Conservation (phyloP, 2,797 vertebrate genomes). For the Lagorchestes hirsutus region DNA sequence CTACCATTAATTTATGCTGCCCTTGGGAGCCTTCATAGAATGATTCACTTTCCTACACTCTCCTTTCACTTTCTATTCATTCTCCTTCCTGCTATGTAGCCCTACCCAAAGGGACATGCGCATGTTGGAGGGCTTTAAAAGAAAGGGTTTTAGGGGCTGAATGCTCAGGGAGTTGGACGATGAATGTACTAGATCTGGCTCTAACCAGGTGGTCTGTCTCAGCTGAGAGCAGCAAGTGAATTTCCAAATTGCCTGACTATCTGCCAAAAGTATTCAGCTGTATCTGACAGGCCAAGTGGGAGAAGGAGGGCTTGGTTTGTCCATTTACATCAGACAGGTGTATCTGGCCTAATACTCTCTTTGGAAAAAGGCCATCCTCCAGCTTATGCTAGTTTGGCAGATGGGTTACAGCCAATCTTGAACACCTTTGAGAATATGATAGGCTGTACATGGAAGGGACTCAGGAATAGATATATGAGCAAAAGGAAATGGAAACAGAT, state of each 20-base stretch:
- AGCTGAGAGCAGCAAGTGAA: constrained; percentile 33
- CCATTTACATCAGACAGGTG: constrained; percentile 7
- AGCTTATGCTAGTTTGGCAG: constrained; percentile 3
- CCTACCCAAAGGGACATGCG: neutral
- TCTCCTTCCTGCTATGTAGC: neutral
- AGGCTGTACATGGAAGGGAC: neutral
- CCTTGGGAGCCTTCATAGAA: neutral
- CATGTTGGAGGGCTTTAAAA: neutral
- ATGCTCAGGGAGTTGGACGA: constrained; percentile 29
- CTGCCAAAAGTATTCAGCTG: constrained; percentile 11
- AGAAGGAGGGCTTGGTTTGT: neutral
- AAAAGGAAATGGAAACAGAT: constrained; percentile 1
- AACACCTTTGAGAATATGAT: constrained; percentile 28
- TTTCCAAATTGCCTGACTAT: constrained; percentile 28
- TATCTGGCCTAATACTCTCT: neutral
- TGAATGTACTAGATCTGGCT: constrained; percentile 10
- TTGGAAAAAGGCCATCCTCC: constrained; percentile 30
- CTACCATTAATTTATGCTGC: neutral
- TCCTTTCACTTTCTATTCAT: neutral
- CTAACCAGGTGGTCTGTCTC: constrained; percentile 36
- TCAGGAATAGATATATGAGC: constrained; percentile 20
- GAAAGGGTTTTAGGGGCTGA: neutral
- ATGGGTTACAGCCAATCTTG: neutral
- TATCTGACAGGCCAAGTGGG: constrained; percentile 19
- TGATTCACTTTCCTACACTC: neutral